Evolutionary conservation across 2,888 invertebrate genomes (phyloP).

Genomic region (Metallyticus violacea): DNA sequence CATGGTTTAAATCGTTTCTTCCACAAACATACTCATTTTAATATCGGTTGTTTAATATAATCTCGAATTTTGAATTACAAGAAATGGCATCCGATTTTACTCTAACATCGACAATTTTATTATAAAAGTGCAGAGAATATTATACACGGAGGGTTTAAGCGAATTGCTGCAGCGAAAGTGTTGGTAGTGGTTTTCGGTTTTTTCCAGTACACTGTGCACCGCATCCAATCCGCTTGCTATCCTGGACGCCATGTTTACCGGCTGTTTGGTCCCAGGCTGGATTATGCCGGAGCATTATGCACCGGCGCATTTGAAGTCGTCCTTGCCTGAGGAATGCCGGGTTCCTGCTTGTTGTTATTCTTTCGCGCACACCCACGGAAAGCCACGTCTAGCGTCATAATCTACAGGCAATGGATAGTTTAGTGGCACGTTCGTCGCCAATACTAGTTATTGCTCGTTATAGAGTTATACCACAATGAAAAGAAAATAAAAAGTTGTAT

Average conservation of each 20-base stretch:
- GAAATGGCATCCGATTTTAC: no score
- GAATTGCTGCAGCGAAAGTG: background rate
- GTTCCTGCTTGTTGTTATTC: background rate
- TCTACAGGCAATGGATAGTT: background rate
- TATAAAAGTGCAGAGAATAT: background rate
- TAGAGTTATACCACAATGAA: background rate
- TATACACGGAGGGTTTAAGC: background rate
- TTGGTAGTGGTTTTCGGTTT: background rate
- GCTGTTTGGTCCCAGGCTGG: background rate
- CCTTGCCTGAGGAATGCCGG: background rate
- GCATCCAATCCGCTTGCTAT: background rate
- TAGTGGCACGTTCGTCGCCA: background rate
- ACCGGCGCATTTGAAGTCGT: background rate
- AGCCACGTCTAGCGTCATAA: background rate
- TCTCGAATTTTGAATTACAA: no score
- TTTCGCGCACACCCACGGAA: background rate
- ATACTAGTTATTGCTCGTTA: background rate
- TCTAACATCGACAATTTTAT: background rate
- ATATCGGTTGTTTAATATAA: no score
- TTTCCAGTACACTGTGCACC: background rate
- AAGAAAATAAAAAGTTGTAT: background rate
- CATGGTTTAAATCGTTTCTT: no score
- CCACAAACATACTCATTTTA: no score
- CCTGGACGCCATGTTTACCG: background rate
- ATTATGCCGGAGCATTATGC: background rate